Evolutionary conservation across 1,140 invertebrate genomes (phyloP).

Genomic region (Drosophila trapezifrons): DNA sequence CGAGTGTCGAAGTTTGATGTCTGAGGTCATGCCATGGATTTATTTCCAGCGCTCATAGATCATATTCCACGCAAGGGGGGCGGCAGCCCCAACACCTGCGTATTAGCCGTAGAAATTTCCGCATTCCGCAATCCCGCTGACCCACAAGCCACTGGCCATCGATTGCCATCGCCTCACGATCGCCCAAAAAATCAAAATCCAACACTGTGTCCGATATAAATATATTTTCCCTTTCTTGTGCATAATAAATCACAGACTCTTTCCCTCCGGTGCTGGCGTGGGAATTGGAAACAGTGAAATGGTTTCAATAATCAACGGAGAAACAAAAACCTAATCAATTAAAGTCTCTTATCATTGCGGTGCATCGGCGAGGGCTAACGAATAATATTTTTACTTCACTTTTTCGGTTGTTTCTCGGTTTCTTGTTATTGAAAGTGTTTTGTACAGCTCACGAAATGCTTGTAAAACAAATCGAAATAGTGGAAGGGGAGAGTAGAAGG

Average conservation of each 20-base stretch:
- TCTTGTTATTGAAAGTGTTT: conserved; percentile 70
- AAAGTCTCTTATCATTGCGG: conserved; percentile 83
- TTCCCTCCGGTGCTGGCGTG: conserved; percentile 61
- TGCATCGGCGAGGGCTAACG: conserved; percentile 69
- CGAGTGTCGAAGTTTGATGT: conserved; percentile 75
- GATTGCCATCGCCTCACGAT: conserved; percentile 15
- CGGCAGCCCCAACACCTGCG: conserved; percentile 71
- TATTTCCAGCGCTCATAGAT: conserved; percentile 78
- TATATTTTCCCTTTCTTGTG: conserved; percentile 47
- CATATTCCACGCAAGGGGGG: conserved; percentile 62
- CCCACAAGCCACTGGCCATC: conserved; percentile 7
- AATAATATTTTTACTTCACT: conserved; percentile 29
- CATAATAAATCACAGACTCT: conserved; percentile 59
- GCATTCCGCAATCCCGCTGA: conserved; percentile 55
- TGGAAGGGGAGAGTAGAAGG: conserved; percentile 5
- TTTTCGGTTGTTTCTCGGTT: conserved; percentile 32
- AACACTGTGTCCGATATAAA: conserved; percentile 43
- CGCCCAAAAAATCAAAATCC: conserved; percentile 26
- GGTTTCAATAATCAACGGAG: conserved; percentile 70
- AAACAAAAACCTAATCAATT: conserved; percentile 80
- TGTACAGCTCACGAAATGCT: conserved; percentile 44
- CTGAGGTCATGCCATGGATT: conserved; percentile 79
- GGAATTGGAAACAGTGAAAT: conserved; percentile 73
- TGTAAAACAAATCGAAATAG: conserved; percentile 51
- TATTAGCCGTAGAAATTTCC: conserved; percentile 67